Percentiles rank a stretch among this genome's conserved stretches.
Evolutionary conservation across 2,797 vertebrate genomes (phyloP).

Genomic region (Chelon labrosus): DNA sequence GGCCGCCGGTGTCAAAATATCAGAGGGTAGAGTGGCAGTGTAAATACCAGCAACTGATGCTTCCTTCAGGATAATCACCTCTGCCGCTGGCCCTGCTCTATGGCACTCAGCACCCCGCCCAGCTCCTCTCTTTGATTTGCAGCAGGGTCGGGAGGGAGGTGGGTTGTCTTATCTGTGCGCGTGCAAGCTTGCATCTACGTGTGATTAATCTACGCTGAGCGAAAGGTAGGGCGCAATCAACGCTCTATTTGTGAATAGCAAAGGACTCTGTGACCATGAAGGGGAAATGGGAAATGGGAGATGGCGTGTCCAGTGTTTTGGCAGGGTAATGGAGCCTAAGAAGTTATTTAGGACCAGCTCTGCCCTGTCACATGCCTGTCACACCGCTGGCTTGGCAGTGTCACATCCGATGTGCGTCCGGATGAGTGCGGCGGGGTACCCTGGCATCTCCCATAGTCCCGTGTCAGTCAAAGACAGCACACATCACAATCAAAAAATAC

Average conservation of each 20-base stretch:
- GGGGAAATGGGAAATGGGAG: conserved; percentile 76
- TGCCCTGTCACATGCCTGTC: conserved; percentile 83
- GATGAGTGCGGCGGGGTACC: conserved; percentile 52
- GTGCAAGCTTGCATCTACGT: conserved; percentile 63
- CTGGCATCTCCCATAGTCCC: conserved; percentile 73
- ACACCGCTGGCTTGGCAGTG: conserved; percentile 74
- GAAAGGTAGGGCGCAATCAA: conserved; percentile 78
- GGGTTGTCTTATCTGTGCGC: conserved; percentile 45
- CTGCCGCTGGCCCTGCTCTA: conserved; percentile 53
- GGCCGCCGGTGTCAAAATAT: conserved; percentile 67
- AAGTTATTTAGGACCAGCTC: conserved; percentile 81
- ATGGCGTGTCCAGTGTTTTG: conserved; percentile 80
- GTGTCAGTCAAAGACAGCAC: conserved; percentile 80
- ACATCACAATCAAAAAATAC: conserved; percentile 61
- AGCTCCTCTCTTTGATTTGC: conserved; percentile 63
- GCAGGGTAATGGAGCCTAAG: conserved; percentile 84
- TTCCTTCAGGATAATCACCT: conserved; percentile 77
- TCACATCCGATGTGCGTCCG: conserved; percentile 80
- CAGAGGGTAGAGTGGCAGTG: conserved; percentile 70
- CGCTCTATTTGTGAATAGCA: conserved; percentile 74
- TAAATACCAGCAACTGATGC: conserved; percentile 79
- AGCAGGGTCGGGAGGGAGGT: background rate
- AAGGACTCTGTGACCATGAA: conserved; percentile 79
- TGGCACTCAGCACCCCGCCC: conserved; percentile 49
- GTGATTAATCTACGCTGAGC: conserved; percentile 74